Base-by-base conservation (phyloP, 2,797 vertebrate genomes). In the Acrossocheilus fasciatus region DNA sequence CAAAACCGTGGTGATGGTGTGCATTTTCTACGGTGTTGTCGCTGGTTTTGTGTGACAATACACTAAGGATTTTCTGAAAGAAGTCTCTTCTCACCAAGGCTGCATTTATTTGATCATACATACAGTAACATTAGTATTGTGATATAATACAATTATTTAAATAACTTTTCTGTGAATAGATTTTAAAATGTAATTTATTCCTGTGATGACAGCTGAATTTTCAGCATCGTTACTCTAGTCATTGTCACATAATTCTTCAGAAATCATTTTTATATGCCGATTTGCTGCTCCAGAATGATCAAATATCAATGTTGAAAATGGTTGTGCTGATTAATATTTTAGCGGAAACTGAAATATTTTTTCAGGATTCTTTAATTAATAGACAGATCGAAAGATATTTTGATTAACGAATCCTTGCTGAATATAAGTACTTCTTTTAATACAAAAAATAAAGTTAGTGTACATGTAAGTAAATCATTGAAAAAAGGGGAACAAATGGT, bases 1-100 rank as follows among this genome's bases (percentile, higher is more conserved):
- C 68, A 80, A 87, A 85, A 73, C 90, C 3, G 66, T 36, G 68
- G 64, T 87, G 81, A 73, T 78, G 62, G 74, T 87, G 54, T 84
- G 74, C 50, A 69, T 77, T 86, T 90, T 84, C 76, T 83, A 47
- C 18, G 23, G 72, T 43, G 45, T 69, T 82, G 85, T 74, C 4
- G 14, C 7, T 66, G 30, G 10, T 39, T 50, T 50, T 17, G 41
- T 77, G 75, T 39, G 52, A 77, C 26, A 52, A 47, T 75, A 52
- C n/a, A 50, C 43, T 74, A 23, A 14, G 70, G 15, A 3, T 39
- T n/a, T 73, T 73, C 26, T 30, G 4, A 68, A 68, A 23, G 18
- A 39, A 11, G 17, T 52, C 17, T 76, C 18, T 57, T 23, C 20
- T 68, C 20, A 59, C 34, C 52, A 77, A 77, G 14, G 34, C 14